Evolutionary conservation across 2,797 vertebrate species (phyloP).

Genomic region (Tenualosa thibaudeaui): DNA sequence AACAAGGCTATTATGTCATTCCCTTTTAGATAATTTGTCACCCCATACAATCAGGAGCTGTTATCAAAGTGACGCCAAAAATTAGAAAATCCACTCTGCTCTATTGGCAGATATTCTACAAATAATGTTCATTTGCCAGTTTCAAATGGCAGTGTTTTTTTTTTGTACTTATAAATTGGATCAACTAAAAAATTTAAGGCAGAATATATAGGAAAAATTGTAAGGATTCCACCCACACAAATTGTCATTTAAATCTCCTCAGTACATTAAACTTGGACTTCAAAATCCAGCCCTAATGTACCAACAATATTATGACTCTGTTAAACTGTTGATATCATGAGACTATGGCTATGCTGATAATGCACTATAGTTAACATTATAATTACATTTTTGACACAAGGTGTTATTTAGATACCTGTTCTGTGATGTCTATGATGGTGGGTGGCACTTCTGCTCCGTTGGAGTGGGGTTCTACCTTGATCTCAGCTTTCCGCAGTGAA

Average conservation of each 20-base stretch:
- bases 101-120: neutral
- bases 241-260: too few species aligned
- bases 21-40: slow-evolving; percentile 19
- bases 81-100: neutral
- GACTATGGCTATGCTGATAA: neutral
- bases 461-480: slow-evolving; percentile 69
- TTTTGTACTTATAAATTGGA: neutral
- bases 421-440: slow-evolving; percentile 58
- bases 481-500: slow-evolving; percentile 76
- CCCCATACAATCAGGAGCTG: neutral
- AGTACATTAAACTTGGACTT: too few species aligned
- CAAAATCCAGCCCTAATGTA: too few species aligned
- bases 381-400: too few species aligned
- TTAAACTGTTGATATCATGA: too few species aligned
- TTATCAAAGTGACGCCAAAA: neutral
- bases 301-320: too few species aligned
- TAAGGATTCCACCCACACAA: too few species aligned
- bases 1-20: slow-evolving; percentile 56
- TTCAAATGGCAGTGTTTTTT: neutral
- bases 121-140: neutral
- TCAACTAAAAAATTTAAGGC: neutral
- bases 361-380: neutral
- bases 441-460: slow-evolving; percentile 69
- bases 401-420: slow-evolving; percentile 72
- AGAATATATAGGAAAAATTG: too few species aligned